Percentiles rank a stretch among this genome's conserved stretches.
These are phyloP conservation scores for Chlamydotis undulata DNA, from an alignment of 2,113 vertebrate species.

Conservation along the genomic window DNA sequence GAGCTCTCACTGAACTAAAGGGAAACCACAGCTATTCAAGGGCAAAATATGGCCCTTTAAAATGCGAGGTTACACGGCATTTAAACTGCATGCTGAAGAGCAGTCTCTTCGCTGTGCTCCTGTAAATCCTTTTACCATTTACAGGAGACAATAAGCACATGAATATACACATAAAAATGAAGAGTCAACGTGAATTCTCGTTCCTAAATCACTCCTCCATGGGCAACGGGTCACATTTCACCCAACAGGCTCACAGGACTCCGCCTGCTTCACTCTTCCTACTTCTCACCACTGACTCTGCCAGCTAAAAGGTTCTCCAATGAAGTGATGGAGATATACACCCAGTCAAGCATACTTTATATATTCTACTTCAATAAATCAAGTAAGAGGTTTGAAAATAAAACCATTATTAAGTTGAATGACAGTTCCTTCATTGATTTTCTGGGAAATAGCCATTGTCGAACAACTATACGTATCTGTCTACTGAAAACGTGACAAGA, in stretches of 20 bases:
- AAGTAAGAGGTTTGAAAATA: neutral
- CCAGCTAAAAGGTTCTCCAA: neutral
- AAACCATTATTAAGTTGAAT: neutral
- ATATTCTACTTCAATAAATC: neutral
- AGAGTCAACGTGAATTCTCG: fast-evolving
- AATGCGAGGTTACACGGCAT: neutral
- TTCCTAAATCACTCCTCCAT: neutral
- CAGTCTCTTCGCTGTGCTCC: neutral
- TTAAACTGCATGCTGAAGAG: neutral
- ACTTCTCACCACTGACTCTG: neutral
- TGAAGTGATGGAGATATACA: neutral
- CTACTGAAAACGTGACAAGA: neutral
- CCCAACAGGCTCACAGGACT: neutral
- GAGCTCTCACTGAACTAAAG: neutral
- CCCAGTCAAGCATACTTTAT: neutral
- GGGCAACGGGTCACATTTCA: neutral
- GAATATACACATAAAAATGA: neutral
- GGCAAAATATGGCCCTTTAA: neutral
- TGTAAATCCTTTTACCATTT: neutral
- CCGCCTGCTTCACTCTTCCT: neutral
- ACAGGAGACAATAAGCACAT: neutral
- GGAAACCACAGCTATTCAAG: neutral
- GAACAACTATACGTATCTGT: neutral
- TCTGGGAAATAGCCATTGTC: neutral
- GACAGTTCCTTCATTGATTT: neutral